Base-by-base conservation (phyloP, 2,797 vertebrate species). In the Spinibarbus caldwelli region DNA sequence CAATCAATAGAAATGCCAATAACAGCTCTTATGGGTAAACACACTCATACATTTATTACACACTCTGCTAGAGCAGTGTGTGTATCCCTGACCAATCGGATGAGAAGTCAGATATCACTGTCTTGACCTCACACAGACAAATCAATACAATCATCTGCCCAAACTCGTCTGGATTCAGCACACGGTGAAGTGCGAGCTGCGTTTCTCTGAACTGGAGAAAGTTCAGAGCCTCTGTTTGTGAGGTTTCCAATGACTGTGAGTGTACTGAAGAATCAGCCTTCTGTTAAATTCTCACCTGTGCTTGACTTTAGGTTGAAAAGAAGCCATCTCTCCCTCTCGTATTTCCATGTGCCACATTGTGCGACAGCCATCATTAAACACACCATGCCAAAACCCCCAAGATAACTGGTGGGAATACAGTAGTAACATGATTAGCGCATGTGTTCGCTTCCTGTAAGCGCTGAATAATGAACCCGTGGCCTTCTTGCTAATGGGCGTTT, bases 401-500 rank as follows among this genome's bases (percentile, higher is more conserved):
- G 41, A 36, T 43, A 84, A 84, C 62, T 23, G 47, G 47, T 70
- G 38, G 26, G 66, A 9, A 45, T 62, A 72, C 34, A 26, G 77
- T 71, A 26, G 45, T 71, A 62, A 19, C 47, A 90, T 89, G 92
- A 93, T 92, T 91, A 88, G 83, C 86, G 71, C 79, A 89, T 43
- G 62, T 26, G 80, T 49, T 57, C 84, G 89, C 77, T 90, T 85
- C 89, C 66, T 91, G 89, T 36, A 34, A 90, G 67, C 86, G 88
- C 84, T 86, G 79, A 80, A 7, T 87, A 89, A 94, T 38, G 90
- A 92, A 93, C 88, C 89, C 86, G 91, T 90, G 89, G 90, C 88
- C 92, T 91, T 71, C 2, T 0, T 38, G 73, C 83, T 93, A 95
- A 95, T 86, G 89, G 87, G 80, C 86, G 89, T 64, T 91, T 90